These are phyloP conservation scores for Holothuria scabra DNA, from an alignment of 53 echinoderm and acorn worm species.

Conservation along the genomic window DNA sequence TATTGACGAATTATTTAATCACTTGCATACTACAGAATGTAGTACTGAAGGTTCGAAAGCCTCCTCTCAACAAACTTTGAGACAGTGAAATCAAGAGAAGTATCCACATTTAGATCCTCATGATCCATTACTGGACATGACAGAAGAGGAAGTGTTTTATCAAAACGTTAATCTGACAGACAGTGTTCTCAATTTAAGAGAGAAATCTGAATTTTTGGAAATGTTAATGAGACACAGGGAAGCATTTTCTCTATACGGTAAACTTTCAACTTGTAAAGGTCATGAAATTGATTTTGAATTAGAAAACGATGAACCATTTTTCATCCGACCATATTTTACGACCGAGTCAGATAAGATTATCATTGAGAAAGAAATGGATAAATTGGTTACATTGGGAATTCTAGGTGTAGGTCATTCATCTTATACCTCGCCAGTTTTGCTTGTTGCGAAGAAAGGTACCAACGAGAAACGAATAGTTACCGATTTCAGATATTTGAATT, in stretches of 20 bases:
- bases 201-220: not conserved
- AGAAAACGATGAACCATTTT: slow-evolving; percentile 45
- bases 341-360: slow-evolving; percentile 37
- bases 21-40: not conserved
- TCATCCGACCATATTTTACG: slow-evolving; percentile 27
- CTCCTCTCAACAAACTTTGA: slow-evolving; percentile 26
- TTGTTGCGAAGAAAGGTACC: slow-evolving; percentile 40
- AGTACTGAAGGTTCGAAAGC: not conserved
- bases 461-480: too few species aligned
- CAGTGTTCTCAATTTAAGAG: slow-evolving; percentile 19
- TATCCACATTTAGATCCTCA: slow-evolving; percentile 45
- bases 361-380: slow-evolving; percentile 42
- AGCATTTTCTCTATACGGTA: slow-evolving; percentile 53
- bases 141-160: slow-evolving; percentile 33
- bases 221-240: slow-evolving; percentile 45
- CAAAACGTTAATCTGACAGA: slow-evolving; percentile 32
- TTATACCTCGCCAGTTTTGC: slow-evolving; percentile 58
- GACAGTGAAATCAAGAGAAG: slow-evolving; percentile 24
- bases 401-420: slow-evolving; percentile 51
- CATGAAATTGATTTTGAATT: slow-evolving; percentile 56
- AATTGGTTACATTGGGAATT: slow-evolving; percentile 54
- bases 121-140: slow-evolving; percentile 47
- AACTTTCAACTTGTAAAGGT: slow-evolving; percentile 49
- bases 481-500: slow-evolving; percentile 54
- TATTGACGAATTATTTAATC: not conserved